phyloP scores from a whole-genome alignment of 2,113 vertebrate species.

The Pica pica region DNA sequence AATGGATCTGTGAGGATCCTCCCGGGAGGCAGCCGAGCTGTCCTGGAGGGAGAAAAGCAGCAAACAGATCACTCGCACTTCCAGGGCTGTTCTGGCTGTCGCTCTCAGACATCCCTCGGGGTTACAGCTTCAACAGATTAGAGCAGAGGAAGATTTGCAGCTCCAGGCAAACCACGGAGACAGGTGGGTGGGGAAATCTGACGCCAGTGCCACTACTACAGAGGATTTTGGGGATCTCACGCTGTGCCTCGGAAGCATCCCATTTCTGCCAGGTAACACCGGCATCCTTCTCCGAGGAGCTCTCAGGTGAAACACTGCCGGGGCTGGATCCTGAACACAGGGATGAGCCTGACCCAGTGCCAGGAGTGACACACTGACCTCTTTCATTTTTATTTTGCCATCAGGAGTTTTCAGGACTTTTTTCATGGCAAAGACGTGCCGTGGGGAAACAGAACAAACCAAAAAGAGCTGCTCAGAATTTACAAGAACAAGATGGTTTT shows the following conservation, averaged over 20 bases:
- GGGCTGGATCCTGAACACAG: neutral
- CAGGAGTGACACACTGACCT: neutral
- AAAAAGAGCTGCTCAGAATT: neutral
- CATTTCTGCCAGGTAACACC: accelerated
- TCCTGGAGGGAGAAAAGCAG: neutral
- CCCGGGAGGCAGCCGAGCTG: neutral
- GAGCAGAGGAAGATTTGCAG: neutral
- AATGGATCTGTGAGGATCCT: neutral
- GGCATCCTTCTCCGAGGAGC: neutral
- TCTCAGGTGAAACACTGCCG: neutral
- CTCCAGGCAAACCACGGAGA: neutral
- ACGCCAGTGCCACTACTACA: neutral
- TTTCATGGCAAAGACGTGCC: neutral
- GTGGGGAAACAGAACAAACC: neutral
- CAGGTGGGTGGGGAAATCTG: neutral
- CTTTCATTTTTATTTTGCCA: neutral
- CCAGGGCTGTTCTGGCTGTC: neutral
- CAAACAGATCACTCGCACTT: neutral
- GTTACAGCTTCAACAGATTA: neutral
- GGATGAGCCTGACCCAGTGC: neutral
- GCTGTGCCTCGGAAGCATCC: neutral
- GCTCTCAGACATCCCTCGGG: neutral
- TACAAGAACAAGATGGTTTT: neutral
- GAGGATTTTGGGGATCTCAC: neutral
- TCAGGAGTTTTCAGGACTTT: neutral